These are phyloP conservation scores for Telmatochromis brichardi DNA, from an alignment of 2,113 vertebrate species.

Conservation along the genomic window DNA sequence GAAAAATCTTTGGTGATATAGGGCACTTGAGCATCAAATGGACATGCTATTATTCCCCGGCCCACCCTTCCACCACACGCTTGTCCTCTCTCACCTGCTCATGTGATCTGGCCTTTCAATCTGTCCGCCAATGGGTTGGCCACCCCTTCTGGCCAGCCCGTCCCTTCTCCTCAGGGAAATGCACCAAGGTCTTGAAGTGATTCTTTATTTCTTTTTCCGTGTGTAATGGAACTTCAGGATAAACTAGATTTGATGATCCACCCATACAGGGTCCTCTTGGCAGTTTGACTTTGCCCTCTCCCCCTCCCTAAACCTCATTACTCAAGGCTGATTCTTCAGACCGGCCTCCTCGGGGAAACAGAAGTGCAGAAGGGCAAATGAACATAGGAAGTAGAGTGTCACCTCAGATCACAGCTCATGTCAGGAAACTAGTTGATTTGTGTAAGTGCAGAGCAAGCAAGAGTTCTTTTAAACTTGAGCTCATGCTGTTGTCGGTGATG, in stretches of 20 bases:
- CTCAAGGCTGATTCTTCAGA: not conserved
- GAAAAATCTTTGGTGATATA: not conserved
- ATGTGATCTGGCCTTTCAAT: conserved; percentile 28
- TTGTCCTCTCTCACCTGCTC: not conserved
- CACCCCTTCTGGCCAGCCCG: not conserved
- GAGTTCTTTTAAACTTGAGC: not conserved
- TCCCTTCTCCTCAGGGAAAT: conserved; percentile 17
- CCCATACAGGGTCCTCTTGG: not conserved
- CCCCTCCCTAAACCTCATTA: conserved; percentile 36
- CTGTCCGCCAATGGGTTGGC: not conserved
- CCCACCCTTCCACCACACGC: not conserved
- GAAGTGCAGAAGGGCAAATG: not conserved
- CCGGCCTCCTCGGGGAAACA: not conserved
- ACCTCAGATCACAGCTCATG: conserved; percentile 9
- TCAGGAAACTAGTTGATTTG: not conserved
- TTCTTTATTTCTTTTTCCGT: not conserved
- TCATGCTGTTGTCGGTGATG: not conserved
- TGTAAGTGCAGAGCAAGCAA: not conserved
- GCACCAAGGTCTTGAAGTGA: conserved; percentile 13
- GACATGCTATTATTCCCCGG: not conserved
- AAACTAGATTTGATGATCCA: conserved; percentile 55
- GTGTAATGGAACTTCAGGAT: conserved; percentile 50
- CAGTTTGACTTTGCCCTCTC: not conserved
- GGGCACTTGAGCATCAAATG: not conserved
- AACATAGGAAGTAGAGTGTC: conserved; percentile 31